Conservation (phyloP, 2,888 invertebrate genomes). For the Hydrotaea cyrtoneurina region DNA sequence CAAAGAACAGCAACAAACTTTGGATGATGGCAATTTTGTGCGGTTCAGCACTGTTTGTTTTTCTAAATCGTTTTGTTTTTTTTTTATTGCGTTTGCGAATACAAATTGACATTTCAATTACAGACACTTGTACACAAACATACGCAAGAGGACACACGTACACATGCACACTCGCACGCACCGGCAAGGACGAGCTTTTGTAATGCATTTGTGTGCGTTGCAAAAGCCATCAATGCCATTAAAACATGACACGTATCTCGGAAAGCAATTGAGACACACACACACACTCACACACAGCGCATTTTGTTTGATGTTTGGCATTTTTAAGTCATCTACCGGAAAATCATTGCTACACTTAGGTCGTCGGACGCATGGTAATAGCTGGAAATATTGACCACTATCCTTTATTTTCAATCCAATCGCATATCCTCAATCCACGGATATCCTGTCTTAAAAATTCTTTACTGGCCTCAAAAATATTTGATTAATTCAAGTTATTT, state of each 20-base stretch:
- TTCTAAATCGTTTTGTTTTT: constrained; percentile 5
- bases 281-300: background rate
- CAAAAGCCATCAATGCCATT: constrained; percentile 10
- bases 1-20: constrained; percentile 11
- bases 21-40: background rate
- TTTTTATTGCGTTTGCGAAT: constrained; percentile 13
- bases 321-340: background rate
- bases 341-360: no score
- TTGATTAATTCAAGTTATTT: no score
- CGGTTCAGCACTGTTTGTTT: background rate
- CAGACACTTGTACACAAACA: background rate
- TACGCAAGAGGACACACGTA: background rate
- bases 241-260: constrained; percentile 25
- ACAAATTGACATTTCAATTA: constrained; percentile 36
- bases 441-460: no score
- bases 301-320: background rate
- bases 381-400: no score
- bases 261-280: constrained; percentile 16
- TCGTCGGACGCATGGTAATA: no score
- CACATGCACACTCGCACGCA: background rate
- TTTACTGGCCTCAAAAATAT: no score
- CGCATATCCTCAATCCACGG: no score
- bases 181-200: background rate
- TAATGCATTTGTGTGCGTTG: constrained; percentile 13
- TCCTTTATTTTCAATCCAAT: no score